Evolutionary conservation across 2,797 vertebrate genomes (phyloP), one percentile per base, ranked within the genome.

Genomic region (Mormyrus proboscirostris): DNA sequence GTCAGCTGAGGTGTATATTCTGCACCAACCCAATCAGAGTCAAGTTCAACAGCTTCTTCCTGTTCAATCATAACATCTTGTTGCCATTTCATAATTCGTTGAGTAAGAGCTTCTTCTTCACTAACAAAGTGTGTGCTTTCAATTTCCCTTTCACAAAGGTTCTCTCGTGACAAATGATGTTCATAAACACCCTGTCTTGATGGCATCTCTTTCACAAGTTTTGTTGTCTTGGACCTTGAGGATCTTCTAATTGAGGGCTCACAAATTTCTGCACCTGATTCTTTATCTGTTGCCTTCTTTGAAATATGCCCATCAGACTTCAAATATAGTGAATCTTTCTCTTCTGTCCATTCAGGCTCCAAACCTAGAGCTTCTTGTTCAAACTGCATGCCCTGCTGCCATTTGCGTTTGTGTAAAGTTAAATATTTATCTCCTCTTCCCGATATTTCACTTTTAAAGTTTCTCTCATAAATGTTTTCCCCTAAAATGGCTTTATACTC

Each of bases 1-100:
- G 84, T 14, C 86, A 88, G 86, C 9, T 85, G 8, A 1, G 79
- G 12, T 84, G 94, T 62, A 79, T 88, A 93, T 88, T 91, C 86
- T 88, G 55, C 90, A 87, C 91, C 91, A 47, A 84, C 91, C 94
- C 94, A 95, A 22, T 91, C 91, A 3, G 95, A 90, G 33, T 93
- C 92, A 2, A 89, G 83, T 41, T 93, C 89, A 76, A 89, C 92
- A 51, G 88, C 44, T 69, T 93, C 92, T 55, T 94, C 92, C 89
- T 96, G 95, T 88, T 96, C 95, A 91, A 94, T 94, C 88, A 94
- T 90, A 92, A 96, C 95, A 69, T 94, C 95, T 89, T 96, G 94
- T 86, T 97, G 96, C 96, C 96, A 97, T 93, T 95, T 95, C 93
- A 96, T 95, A 83, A 97, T 97, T 50, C 96, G 91, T 86, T 96